Evolutionary conservation across 2,888 invertebrate genomes (phyloP).

Genomic region (Leptopilina syphax): DNA sequence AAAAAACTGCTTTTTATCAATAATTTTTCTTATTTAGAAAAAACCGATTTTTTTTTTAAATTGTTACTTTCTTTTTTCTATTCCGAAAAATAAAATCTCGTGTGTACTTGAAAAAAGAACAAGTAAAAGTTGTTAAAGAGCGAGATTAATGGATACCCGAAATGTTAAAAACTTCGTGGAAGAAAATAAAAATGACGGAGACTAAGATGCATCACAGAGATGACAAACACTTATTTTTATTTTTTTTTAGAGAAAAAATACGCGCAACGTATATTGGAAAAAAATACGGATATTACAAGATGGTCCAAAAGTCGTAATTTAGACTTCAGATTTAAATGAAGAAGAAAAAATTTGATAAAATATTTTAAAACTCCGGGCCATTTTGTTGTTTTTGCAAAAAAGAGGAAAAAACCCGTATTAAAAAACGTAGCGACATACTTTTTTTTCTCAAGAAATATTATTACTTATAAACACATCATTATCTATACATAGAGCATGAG

Average conservation of each 20-base stretch:
- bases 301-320: conserved; percentile 54
- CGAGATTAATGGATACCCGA: conserved; percentile 14
- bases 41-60: background rate
- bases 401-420: conserved; percentile 54
- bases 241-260: conserved; percentile 50
- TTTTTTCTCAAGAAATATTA: conserved; percentile 68
- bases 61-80: no score
- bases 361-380: conserved; percentile 55
- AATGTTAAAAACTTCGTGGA: conserved; percentile 54
- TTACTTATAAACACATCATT: conserved; percentile 72
- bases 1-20: background rate
- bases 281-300: conserved; percentile 60
- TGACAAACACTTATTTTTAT: conserved; percentile 58
- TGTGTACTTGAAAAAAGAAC: conserved; percentile 48
- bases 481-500: conserved; percentile 61
- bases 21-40: background rate
- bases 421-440: conserved; percentile 66
- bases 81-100: background rate
- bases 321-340: conserved; percentile 42
- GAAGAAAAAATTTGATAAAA: conserved; percentile 42
- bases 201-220: conserved; percentile 55
- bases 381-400: conserved; percentile 64
- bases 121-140: conserved; percentile 60
- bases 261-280: conserved; percentile 59
- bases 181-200: background rate